Evolutionary conservation across 2,113 vertebrate genomes (phyloP), one percentile per base, ranked within the genome.

Genomic region (Thunnus thynnus): DNA sequence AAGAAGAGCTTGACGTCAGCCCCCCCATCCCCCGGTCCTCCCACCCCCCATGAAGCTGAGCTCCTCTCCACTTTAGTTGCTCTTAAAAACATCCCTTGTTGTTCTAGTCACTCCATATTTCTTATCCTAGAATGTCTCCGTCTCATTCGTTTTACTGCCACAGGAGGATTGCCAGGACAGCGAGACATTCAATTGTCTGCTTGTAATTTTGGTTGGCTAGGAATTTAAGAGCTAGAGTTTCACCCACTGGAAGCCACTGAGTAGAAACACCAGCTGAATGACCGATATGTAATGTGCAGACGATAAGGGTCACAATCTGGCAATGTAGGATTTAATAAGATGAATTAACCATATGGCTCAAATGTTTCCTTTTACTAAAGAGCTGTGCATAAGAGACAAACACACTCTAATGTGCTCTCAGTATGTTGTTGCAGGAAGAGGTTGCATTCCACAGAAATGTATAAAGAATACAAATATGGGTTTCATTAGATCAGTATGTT

Each of bases 401-500:
- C 16, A 2, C 25, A 11, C 20, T 68, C 3, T 13, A 9, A 50
- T 22, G 27, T 30, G 27, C 27, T 30, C 4, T 30, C 27, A 56
- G 54, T 25, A 13, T 25, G 27, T 73, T 55, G 14, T 70, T 60
- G 65, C 41, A 69, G 44, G 71, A 74, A 82, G 82, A 87, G 46
- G 76, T 64, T 79, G 66, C 75, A 90, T 90, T 87, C 83, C 80
- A 64, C 41, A 55, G 41, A 71, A 50, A 75, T 72, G 83, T 72
- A 82, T 57, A 87, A 85, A 68, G 32, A 82, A 81, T 18, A 70
- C 77, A 90, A 84, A 85, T 62, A 44, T 82, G 72, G 25, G 50
- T 86, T 93, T 88, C 62, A 85, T 86, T 78, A 83, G 63, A 58
- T 62, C 44, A 64, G 58, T 79, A 71, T 70, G 54, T 70, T 84